Base-by-base conservation (phyloP, 2,888 invertebrate species). In the Empis stercorea region DNA sequence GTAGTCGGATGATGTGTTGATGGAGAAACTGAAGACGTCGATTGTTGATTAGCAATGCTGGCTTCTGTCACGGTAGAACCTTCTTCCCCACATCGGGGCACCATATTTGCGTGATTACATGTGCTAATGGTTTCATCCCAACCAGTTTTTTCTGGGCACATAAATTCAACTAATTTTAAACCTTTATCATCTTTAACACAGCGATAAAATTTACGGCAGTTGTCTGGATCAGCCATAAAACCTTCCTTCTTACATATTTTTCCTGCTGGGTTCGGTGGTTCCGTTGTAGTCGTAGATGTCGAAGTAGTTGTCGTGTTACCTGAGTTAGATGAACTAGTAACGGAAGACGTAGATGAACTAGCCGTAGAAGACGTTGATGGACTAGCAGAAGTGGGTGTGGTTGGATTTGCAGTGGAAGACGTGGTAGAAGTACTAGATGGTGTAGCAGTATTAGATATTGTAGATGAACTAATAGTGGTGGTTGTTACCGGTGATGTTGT, bases 91-190 rank as follows among this genome's bases (percentile, higher is more conserved):
- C 54, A 54, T 23, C 51, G 46, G 20, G 45, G 37, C 4, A 68
- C 68, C 43, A 60, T 58, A 41, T 62, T 57, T 10, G 61, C 63
- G 47, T 76, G 71, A 60, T 77, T 77, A 55, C 79, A 84, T 1
- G 76, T 74, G 57, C 76, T 73, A 45, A 75, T 66, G n/a, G 72
- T 71, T 57, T 76, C 74, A 57, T 81, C 80, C 81, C 82, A 84
- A n/a, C 75, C 75, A 1, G 83, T 83, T 32, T 79, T 81, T 48
- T 75, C 73, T 1, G 77, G 77, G 56, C 83, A 83, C 45, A 70
- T 64, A 56, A 80, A 81, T 43, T 79, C 76, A 56, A 76, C 75
- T 57, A 73, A 75, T 1, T 65, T 72, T 47, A 63, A 73, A 16
- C 68, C 70, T 15, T 70, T 64, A 1, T 70, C 74, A 48, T 72